Percentiles rank a stretch among this genome's conserved stretches.
Evolutionary conservation across 2,888 invertebrate species (phyloP).

Genomic region (Drosophila macrospina): DNA sequence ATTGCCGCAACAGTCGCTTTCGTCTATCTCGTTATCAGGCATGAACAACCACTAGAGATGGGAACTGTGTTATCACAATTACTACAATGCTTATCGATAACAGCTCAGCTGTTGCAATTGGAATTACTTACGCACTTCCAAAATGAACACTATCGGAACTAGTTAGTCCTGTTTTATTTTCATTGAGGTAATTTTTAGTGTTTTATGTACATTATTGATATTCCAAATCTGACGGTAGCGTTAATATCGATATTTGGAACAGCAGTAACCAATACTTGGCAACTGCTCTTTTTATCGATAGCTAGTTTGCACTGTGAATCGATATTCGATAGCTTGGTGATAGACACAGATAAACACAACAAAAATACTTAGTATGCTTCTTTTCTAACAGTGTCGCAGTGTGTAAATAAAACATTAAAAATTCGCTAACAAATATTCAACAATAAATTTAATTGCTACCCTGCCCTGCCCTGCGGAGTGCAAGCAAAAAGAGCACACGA

Average conservation of each 20-base stretch:
- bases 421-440: slow-evolving; percentile 1
- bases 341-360: slow-evolving; percentile 50
- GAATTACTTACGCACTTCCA: too few species aligned
- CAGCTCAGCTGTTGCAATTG: background rate
- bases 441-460: background rate
- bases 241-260: too few species aligned
- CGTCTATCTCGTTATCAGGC: slow-evolving; percentile 43
- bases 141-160: too few species aligned
- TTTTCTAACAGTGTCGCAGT: slow-evolving; percentile 28
- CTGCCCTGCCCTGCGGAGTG: background rate
- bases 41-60: slow-evolving; percentile 37
- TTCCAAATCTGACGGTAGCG: too few species aligned
- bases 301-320: background rate
- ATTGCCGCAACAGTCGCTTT: slow-evolving; percentile 84
- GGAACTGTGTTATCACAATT: background rate
- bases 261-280: background rate
- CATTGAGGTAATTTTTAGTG: background rate
- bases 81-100: background rate
- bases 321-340: slow-evolving; percentile 36
- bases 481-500: background rate
- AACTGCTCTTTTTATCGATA: slow-evolving; percentile 33
- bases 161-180: too few species aligned
- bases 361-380: slow-evolving; percentile 34
- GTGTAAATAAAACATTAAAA: slow-evolving; percentile 35
- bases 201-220: too few species aligned